These are phyloP conservation scores for Neofelis nebulosa DNA, from an alignment of 2,113 vertebrate species.

Conservation along the genomic window DNA sequence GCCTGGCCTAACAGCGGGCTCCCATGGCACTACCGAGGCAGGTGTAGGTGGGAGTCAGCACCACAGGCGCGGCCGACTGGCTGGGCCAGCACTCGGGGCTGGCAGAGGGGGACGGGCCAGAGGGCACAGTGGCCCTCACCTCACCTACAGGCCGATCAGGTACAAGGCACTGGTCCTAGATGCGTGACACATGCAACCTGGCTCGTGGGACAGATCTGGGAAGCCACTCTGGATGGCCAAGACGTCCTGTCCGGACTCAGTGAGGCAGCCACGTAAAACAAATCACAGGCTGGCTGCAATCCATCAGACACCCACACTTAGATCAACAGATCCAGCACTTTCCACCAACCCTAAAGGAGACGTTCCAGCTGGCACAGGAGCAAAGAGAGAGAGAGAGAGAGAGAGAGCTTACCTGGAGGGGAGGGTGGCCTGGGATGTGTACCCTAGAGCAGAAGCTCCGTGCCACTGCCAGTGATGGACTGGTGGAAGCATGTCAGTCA, in stretches of 20 bases:
- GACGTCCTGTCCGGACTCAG: no score
- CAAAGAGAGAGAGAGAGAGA: no score
- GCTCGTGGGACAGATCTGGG: no score
- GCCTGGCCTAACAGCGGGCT: slow-evolving; percentile 79
- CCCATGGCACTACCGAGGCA: slow-evolving; percentile 78
- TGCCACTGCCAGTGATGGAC: neutral
- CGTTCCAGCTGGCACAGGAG: neutral
- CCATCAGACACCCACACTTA: neutral
- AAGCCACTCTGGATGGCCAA: no score
- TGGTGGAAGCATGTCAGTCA: no score
- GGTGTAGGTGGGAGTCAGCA: slow-evolving; percentile 79
- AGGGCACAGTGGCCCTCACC: no score
- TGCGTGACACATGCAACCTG: no score
- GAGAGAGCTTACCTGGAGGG: neutral
- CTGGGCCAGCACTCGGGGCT: neutral
- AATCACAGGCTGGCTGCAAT: no score
- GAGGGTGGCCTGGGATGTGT: neutral
- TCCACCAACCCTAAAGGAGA: neutral
- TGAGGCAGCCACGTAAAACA: no score
- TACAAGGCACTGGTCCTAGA: no score
- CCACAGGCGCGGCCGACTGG: slow-evolving; percentile 69
- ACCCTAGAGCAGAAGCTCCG: neutral
- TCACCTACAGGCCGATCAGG: no score
- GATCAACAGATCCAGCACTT: neutral
- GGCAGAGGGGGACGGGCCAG: no score